Evolutionary conservation across 2,113 vertebrate genomes (phyloP).

Genomic region (Hippocampus abdominalis): DNA sequence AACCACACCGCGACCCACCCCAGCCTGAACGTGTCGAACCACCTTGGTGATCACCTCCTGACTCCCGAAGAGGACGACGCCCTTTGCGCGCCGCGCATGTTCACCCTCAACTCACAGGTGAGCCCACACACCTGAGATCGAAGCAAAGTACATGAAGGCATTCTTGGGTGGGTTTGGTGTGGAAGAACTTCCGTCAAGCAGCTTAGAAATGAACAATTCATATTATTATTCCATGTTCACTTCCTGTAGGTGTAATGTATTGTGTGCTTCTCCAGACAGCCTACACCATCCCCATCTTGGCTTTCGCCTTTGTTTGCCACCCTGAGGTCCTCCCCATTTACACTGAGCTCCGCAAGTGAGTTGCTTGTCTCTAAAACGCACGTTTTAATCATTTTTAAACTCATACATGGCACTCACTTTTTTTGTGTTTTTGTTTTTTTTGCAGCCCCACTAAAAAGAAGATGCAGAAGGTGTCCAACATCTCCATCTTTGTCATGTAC

Average conservation of each 20-base stretch:
- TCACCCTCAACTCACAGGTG: conserved; percentile 93
- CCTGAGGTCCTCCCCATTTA: conserved; percentile 98
- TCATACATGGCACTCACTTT: conserved; percentile 12
- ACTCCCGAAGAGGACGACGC: conserved; percentile 51
- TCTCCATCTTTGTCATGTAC: conserved; percentile 94
- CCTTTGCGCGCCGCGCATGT: conserved; percentile 78
- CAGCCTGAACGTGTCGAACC: conserved; percentile 41
- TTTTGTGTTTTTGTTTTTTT: conserved; percentile 19
- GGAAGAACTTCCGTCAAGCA: neutral
- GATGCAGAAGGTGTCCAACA: conserved; percentile 94
- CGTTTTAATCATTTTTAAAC: conserved; percentile 4
- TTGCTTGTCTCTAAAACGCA: conserved; percentile 18
- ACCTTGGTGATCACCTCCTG: conserved; percentile 56
- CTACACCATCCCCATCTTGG: conserved; percentile 96
- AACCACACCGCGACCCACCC: conserved; percentile 67
- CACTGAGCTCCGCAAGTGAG: conserved; percentile 93
- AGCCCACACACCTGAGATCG: neutral
- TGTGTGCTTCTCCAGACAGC: conserved; percentile 77
- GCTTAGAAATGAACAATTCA: neutral
- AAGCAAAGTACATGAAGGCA: neutral
- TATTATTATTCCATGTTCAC: neutral
- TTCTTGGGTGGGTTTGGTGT: neutral
- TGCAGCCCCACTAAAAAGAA: conserved; percentile 83
- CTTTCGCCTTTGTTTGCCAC: conserved; percentile 96
- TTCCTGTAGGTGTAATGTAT: neutral